Percentiles rank a stretch among this genome's conserved stretches.
Evolutionary conservation across 2,888 invertebrate species (phyloP).

Genomic region (Hartigia nigra): DNA sequence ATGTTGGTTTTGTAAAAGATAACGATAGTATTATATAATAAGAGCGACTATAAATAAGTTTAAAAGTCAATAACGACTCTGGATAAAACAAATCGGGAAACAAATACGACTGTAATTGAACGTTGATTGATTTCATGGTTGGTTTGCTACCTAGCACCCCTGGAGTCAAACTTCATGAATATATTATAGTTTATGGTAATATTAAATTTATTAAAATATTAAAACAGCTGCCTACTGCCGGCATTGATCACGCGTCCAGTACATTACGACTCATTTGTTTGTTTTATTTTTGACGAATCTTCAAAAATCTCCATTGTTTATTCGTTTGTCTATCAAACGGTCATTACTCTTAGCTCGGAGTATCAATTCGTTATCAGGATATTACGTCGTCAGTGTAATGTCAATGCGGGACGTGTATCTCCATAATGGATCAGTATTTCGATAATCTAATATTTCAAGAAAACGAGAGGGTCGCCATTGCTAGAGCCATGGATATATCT

Average conservation of each 20-base stretch:
- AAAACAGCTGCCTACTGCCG: constrained; percentile 2
- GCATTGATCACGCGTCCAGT: background rate
- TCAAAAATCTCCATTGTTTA: background rate
- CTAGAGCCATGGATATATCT: constrained; percentile 27
- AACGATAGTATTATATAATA: background rate
- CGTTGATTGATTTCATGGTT: constrained; percentile 3
- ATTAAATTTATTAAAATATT: constrained; percentile 7
- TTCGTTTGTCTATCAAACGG: background rate
- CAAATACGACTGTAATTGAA: constrained; percentile 10
- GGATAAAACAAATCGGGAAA: background rate
- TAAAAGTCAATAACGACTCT: background rate
- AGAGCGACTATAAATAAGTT: background rate
- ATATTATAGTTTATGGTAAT: constrained; percentile 4
- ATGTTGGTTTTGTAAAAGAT: background rate
- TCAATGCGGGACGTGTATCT: constrained; percentile 34
- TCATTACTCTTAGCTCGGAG: background rate
- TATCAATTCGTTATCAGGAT: background rate
- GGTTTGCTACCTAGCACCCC: constrained; percentile 5
- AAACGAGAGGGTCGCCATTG: constrained; percentile 13
- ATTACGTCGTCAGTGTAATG: background rate
- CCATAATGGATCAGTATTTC: constrained; percentile 21
- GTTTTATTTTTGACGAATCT: background rate
- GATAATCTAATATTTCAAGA: constrained; percentile 32
- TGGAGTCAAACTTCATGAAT: constrained; percentile 9
- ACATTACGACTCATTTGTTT: constrained; percentile 1